Percentiles rank a stretch among this genome's conserved stretches.
phyloP scores from a whole-genome alignment of 2,888 invertebrate species.

The Scaptomyza cyrtandrae region DNA sequence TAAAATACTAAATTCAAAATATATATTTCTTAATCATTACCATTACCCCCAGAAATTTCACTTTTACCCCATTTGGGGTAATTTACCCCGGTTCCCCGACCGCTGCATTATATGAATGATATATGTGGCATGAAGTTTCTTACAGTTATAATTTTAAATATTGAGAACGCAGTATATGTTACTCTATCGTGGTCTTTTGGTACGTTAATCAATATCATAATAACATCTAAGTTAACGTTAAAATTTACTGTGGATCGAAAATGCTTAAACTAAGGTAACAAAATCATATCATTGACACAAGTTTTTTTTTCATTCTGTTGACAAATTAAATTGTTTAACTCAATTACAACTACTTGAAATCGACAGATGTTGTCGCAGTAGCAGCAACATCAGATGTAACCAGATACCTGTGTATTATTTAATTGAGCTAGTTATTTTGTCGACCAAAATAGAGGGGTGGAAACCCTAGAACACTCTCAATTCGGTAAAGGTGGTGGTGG shows the following conservation, averaged over 20 bases:
- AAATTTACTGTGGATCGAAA: neutral
- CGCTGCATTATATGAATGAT: too few species aligned
- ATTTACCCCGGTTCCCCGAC: too few species aligned
- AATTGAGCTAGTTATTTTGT: slow-evolving; percentile 56
- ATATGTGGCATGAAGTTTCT: too few species aligned
- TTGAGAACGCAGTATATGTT: too few species aligned
- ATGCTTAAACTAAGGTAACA: neutral
- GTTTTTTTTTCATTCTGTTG: slow-evolving; percentile 40
- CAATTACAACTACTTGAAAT: slow-evolving; percentile 44
- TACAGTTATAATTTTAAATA: too few species aligned
- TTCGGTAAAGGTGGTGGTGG: slow-evolving; percentile 15
- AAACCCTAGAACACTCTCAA: slow-evolving; percentile 1
- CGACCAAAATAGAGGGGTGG: slow-evolving; percentile 13
- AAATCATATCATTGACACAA: slow-evolving; percentile 41
- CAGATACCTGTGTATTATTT: slow-evolving; percentile 72
- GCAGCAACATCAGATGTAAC: slow-evolving; percentile 50
- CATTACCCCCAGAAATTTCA: too few species aligned
- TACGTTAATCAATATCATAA: too few species aligned
- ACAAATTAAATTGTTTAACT: slow-evolving; percentile 56
- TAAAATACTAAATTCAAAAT: too few species aligned
- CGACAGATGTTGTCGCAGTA: slow-evolving; percentile 61
- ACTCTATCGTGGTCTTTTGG: too few species aligned
- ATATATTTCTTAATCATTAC: too few species aligned
- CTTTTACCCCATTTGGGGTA: too few species aligned
- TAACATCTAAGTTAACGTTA: too few species aligned